Conservation (phyloP, 92 coral and sea anemone genomes). For the Parazoanthus atlanticus region DNA sequence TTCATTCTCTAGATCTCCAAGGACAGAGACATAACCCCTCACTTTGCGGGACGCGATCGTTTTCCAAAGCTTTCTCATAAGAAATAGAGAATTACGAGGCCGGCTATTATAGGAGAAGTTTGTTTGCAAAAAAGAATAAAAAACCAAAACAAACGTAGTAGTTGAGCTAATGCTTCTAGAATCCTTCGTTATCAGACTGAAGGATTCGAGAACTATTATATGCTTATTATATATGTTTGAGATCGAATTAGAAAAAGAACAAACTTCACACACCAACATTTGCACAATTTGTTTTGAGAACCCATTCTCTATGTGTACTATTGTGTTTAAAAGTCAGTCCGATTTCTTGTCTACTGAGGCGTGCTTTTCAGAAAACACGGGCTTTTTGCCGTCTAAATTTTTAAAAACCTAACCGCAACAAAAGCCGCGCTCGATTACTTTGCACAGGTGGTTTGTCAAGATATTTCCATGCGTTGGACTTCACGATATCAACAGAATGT, state of each 20-base stretch:
- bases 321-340: constrained; percentile 1
- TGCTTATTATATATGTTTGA: constrained; percentile 12
- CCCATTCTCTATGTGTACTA: background rate
- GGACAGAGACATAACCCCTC: background rate
- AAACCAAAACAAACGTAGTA: constrained; percentile 6
- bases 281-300: constrained; percentile 1
- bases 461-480: background rate
- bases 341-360: background rate
- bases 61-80: background rate
- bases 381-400: constrained; percentile 20
- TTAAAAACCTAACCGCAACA: constrained; percentile 17
- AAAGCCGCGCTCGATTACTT: constrained; percentile 21
- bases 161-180: background rate
- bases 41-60: background rate
- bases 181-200: background rate
- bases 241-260: constrained; percentile 27
- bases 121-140: constrained; percentile 9
- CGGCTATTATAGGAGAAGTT: constrained; percentile 14
- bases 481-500: background rate
- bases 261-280: background rate
- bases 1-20: background rate
- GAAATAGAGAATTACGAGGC: background rate
- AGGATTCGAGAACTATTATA: background rate
- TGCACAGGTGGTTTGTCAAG: constrained; percentile 21
- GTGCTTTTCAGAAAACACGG: constrained; percentile 9